Evolutionary conservation across 2,797 vertebrate genomes (phyloP), one percentile per base, ranked within the genome.

Genomic region (Coreius guichenoti): DNA sequence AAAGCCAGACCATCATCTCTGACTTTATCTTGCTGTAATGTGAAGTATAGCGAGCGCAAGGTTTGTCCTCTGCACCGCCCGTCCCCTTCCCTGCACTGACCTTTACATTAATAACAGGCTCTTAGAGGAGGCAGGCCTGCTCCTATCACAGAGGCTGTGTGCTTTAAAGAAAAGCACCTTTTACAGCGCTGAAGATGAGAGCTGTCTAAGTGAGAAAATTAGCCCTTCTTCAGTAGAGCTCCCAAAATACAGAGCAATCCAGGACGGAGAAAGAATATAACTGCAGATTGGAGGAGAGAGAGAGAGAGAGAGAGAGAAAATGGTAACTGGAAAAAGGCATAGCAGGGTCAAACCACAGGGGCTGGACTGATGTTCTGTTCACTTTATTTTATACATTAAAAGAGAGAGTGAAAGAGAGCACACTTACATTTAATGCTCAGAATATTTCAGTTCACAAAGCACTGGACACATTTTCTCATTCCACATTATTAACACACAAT

Each of bases 101-200:
- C 93, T 94, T 94, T 93, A 91, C 91, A 93, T 93, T 94, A 95
- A 95, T 94, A 93, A 92, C 86, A 92, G 90, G 90, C 88, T 90
- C 92, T 90, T 92, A 89, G 88, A 88, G 68, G 87, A 85, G 87
- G 83, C 87, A 88, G 80, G 81, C 51, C 86, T 80, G 82, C 26
- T 56, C 56, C 91, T 89, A 83, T 91, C 86, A 87, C 72, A 76
- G 90, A 84, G 82, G 83, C 87, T 87, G 56, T 61, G 86, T 69
- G 87, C 89, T 92, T 92, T 87, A 84, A 80, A 92, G 86, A 90
- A 89, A 72, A 88, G 87, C 88, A 90, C 89, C 90, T 92, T 86
- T 86, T 76, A 86, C 69, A 77, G 80, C 31, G 36, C 87, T 89
- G 84, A 43, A 80, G 77, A 80, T 78, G 87, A 82, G 89, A 36